Conservation (phyloP, 2,113 vertebrate species). For the Shinisaurus crocodilurus region DNA sequence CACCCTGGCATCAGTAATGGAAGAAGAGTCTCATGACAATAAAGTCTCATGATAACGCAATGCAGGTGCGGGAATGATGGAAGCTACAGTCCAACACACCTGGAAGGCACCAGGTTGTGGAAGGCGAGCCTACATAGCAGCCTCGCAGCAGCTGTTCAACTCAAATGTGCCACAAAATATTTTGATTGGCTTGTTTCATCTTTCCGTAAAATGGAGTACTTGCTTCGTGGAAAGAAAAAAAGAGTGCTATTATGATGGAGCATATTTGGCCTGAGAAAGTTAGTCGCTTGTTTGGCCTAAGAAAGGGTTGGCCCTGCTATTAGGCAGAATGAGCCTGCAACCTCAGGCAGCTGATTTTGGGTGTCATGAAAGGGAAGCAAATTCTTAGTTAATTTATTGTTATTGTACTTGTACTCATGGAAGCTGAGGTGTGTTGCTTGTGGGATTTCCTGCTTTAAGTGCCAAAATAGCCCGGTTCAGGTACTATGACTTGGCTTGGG, state of each 20-base stretch:
- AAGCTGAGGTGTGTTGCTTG: neutral
- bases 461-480: too few species aligned
- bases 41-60: slow-evolving; percentile 5
- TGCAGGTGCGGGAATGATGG: neutral
- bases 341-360: too few species aligned
- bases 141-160: neutral
- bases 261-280: neutral
- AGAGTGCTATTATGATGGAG: neutral
- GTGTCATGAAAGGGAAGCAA: too few species aligned
- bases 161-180: neutral
- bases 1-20: neutral
- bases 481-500: neutral
- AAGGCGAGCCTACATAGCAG: neutral
- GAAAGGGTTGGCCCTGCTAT: neutral
- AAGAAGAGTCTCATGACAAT: neutral
- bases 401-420: too few species aligned
- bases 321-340: neutral
- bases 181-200: neutral
- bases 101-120: too few species aligned
- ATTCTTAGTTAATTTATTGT: too few species aligned
- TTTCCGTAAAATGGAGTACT: neutral
- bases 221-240: neutral
- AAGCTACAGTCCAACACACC: too few species aligned
- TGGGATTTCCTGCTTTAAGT: neutral
- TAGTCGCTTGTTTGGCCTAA: neutral